A percentile compares a stretch with the other conserved stretches of the same genome.
phyloP scores from a whole-genome alignment of 92 coral and sea anemone genomes.

The Desmophyllum pertusum region DNA sequence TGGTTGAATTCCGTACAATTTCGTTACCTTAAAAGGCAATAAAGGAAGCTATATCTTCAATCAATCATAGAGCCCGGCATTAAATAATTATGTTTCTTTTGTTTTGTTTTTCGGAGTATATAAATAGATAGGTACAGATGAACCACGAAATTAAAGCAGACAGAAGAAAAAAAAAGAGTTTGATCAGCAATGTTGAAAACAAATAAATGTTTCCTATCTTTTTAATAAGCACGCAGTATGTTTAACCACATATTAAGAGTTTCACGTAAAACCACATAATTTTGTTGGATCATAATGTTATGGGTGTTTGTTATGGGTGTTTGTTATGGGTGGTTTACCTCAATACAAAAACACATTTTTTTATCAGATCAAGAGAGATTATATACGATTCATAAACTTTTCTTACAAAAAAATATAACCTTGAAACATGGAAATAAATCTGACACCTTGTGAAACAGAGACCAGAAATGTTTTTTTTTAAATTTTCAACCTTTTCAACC shows the following conservation, averaged over 20 bases:
- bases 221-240: neutral
- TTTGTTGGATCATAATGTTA: neutral
- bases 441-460: neutral
- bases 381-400: neutral
- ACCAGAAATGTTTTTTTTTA: neutral
- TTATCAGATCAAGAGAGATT: neutral
- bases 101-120: neutral
- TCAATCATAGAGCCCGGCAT: neutral
- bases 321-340: neutral
- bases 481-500: neutral
- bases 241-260: neutral
- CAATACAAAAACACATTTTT: neutral
- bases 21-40: constrained; percentile 38
- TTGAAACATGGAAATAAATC: neutral
- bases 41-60: neutral
- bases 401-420: neutral
- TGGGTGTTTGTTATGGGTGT: neutral
- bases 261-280: neutral
- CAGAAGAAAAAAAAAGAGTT: neutral
- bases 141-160: neutral
- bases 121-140: no score
- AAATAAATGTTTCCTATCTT: neutral
- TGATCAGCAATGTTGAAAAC: neutral
- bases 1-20: neutral
- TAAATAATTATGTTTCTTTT: neutral